Evolutionary conservation across 92 coral and sea anemone species (phyloP), one percentile per base, ranked within the genome.

Genomic region (Metridium senile): DNA sequence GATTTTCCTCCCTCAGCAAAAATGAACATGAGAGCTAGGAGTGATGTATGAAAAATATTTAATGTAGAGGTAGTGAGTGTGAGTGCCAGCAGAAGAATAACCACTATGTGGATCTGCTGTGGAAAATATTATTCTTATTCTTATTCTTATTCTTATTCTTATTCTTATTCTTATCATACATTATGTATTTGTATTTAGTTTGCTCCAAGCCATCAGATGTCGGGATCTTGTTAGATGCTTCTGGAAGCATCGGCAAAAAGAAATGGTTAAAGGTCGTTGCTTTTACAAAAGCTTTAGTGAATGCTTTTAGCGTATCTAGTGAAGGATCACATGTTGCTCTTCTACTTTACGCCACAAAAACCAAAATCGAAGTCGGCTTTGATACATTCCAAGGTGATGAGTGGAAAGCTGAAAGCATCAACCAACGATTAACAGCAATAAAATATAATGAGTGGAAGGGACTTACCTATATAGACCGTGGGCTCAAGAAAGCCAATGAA

Each of bases 161-260:
- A n/a, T n/a, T n/a, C n/a, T n/a, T n/a, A n/a, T n/a, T n/a, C n/a
- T n/a, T n/a, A n/a, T n/a, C n/a, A 39, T 39, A 39, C 49, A 39
- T 39, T 39, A 39, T 6, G 49, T 39, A 13, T 13, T 39, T 39
- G 49, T 39, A 4, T 66, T 10, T 65, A 72, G 87, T 74, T 65
- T 87, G 91, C 53, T 66, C 80, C 16, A 71, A 76, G 51, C 91
- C 91, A 1, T 26, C 75, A 18, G 91, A 87, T 67, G 76, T 87
- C 46, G 91, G 84, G 18, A 65, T 87, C 11, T 68, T 87, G 58
- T 30, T 87, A 43, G 91, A 87, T 66, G 87, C 87, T 1, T 87
- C 91, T 34, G 91, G 91, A 70, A 78, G 83, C 63, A 78, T 78
- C 57, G 83, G 83, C 2, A 78, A 39, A 6, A 78, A 27, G 23